These are phyloP conservation scores for Sebastolobus alascanus DNA, from an alignment of 2,797 vertebrate species.

Conservation along the genomic window DNA sequence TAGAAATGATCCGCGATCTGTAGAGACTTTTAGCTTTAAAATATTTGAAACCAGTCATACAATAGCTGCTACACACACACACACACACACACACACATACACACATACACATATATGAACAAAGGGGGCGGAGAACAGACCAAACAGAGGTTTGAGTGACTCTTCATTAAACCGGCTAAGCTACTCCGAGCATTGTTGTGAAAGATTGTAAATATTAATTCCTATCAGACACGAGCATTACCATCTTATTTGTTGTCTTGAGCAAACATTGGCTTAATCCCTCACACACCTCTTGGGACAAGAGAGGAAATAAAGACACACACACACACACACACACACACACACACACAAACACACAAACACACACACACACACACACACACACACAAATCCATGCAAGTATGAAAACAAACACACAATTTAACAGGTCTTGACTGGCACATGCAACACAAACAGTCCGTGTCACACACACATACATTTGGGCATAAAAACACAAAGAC, in stretches of 20 bases:
- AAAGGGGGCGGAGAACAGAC: not conserved
- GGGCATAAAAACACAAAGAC: not conserved
- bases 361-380: slow-evolving; percentile 1
- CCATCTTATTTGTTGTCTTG: slow-evolving; percentile 17
- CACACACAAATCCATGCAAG: not conserved
- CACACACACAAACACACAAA: not conserved
- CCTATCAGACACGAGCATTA: slow-evolving; percentile 26
- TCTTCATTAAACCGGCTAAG: slow-evolving; percentile 17
- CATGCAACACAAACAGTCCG: not conserved
- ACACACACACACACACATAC: not conserved
- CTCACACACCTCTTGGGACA: slow-evolving; percentile 18
- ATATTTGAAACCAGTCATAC: not conserved
- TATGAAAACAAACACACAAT: not conserved
- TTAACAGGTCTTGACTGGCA: slow-evolving; percentile 9
- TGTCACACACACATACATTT: slow-evolving; percentile 4
- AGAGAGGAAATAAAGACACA: slow-evolving; percentile 14
- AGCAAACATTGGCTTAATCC: slow-evolving; percentile 41
- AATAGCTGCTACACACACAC: not conserved
- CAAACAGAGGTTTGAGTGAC: not conserved
- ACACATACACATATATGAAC: not conserved
- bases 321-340: not conserved
- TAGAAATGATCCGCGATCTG: not conserved
- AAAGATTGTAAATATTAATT: slow-evolving; percentile 26
- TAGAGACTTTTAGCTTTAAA: not conserved
- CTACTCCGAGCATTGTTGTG: not conserved